These are phyloP conservation scores for Heliangelus exortis DNA, from an alignment of 2,797 vertebrate species.

Conservation along the genomic window DNA sequence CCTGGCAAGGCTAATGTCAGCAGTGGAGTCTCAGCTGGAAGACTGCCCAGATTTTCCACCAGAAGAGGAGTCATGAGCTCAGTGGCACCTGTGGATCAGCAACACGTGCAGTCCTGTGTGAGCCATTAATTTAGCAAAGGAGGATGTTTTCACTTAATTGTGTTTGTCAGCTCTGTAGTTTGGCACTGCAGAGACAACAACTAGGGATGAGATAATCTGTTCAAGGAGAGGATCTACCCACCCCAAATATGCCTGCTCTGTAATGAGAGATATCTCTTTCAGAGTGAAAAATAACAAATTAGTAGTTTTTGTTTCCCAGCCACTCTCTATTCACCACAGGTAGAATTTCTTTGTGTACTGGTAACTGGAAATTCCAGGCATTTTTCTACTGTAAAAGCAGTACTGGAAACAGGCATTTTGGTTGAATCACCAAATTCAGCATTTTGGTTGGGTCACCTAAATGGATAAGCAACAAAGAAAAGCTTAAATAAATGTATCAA, in stretches of 20 bases:
- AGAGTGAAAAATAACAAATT: background rate
- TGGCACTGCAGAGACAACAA: background rate
- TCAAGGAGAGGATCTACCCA: background rate
- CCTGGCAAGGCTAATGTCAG: background rate
- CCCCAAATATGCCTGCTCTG: background rate
- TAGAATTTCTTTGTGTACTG: background rate
- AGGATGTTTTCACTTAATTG: background rate
- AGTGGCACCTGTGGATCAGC: background rate
- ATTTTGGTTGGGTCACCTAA: background rate
- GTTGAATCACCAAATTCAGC: background rate
- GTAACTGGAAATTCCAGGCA: background rate
- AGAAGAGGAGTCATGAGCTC: background rate
- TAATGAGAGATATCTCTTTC: background rate
- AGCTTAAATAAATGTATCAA: background rate
- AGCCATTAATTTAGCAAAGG: background rate
- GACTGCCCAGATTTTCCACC: background rate
- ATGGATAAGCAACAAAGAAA: background rate
- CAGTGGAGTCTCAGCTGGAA: background rate
- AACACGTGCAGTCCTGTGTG: background rate
- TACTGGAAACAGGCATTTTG: background rate
- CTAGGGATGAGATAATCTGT: background rate
- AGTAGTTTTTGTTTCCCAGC: background rate
- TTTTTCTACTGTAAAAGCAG: background rate
- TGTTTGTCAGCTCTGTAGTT: constrained; percentile 8
- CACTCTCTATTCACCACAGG: background rate